phyloP scores from a whole-genome alignment of 1,140 invertebrate genomes.

The Calycopis cecrops region DNA sequence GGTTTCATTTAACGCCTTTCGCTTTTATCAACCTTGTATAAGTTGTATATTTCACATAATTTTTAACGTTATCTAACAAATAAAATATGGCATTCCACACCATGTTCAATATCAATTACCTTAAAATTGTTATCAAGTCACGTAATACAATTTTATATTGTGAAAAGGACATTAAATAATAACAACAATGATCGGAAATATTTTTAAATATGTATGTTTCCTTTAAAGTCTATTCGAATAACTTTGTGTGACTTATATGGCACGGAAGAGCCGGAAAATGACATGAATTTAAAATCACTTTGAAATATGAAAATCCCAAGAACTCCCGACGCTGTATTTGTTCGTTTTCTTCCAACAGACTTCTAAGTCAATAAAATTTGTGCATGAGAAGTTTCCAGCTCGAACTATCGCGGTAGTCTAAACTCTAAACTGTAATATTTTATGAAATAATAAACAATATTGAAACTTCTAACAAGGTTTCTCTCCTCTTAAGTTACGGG shows the following conservation, averaged over 20 bases:
- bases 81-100: too few species aligned
- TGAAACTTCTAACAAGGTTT: constrained; percentile 2
- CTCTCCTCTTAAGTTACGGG: neutral
- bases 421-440: neutral
- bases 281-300: constrained; percentile 2
- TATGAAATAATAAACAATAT: constrained; percentile 2
- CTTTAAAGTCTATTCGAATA: neutral
- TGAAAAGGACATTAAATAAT: too few species aligned
- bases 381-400: neutral
- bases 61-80: too few species aligned
- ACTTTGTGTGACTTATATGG: neutral
- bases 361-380: constrained; percentile 4
- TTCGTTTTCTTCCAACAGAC: neutral
- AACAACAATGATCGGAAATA: too few species aligned
- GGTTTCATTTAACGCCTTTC: too few species aligned
- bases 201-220: too few species aligned
- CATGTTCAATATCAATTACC: too few species aligned
- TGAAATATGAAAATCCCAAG: constrained; percentile 3
- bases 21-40: too few species aligned
- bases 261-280: neutral
- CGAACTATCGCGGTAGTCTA: constrained; percentile 1
- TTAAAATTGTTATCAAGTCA: too few species aligned
- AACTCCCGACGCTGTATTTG: neutral
- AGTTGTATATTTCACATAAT: too few species aligned
- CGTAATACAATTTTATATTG: too few species aligned